Base-by-base conservation (phyloP, 2,113 vertebrate species). In the Semicossyphus pulcher region DNA sequence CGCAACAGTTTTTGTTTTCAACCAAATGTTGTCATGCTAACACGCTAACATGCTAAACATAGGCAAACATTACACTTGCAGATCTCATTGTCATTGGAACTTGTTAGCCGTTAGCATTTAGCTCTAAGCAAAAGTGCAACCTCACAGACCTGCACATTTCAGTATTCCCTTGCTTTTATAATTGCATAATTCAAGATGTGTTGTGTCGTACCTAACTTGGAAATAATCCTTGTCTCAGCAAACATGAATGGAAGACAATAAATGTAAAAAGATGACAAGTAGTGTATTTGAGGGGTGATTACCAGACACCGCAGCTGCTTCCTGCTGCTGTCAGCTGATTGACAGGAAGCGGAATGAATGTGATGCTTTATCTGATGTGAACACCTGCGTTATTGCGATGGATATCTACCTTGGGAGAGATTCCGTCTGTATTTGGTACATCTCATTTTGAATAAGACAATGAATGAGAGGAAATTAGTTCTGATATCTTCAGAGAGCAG, bases 281-380 rank as follows among this genome's bases (percentile, higher is more conserved):
- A 36, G 34, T 28, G 11, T 7, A 37, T 60, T 16, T 44, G 20
- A 39, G 31, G 32, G 39, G 49, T 65, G 20, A 66, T 84, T 85
- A 75, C 70, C 80, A 75, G 58, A 29, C 29, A 14, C 39, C 12
- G 71, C 49, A 26, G 41, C 20, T 37, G 52, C 56, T 69, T 76
- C 79, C 86, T 81, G 66, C 9, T 12, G 32, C 51, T 31, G 31
- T 73, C 73, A 58, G 56, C 23, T 80, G 69, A 87, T 48, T 6
- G 80, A 80, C 54, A 57, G 73, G 78, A 25, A 78, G 36, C 36
- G 62, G 26, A 78, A 86, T 47, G 44, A 73, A 67, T 31, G 32
- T 53, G 72, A 76, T 2, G n/a, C 54, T 61, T 72, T 61, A 56
- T 74, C 78, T 66, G 57, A 76, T 73, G 21, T 4, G 21, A 65